Evolutionary conservation across 2,888 invertebrate genomes (phyloP), one percentile per base, ranked within the genome.

Genomic region (Rhimphoctona megacephalus): DNA sequence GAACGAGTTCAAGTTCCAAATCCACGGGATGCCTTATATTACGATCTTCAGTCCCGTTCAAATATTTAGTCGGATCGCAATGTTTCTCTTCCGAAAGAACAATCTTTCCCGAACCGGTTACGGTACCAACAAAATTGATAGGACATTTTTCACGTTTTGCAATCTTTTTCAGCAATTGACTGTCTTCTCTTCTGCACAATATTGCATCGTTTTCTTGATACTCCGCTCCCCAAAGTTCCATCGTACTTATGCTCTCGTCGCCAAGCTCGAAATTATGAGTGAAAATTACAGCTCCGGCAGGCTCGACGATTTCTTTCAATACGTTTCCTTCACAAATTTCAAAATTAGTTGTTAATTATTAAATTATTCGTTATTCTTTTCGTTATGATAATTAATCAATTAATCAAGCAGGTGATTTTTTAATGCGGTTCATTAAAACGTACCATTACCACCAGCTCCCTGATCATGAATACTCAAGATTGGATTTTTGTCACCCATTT

Each of bases 171-270:
- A 99, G 95, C 4, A 97, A 90, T 0, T 94, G 91, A 30, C 96
- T 95, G 92, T 98, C 96, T 87, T 97, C 95, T 57, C 96, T 95
- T 39, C 95, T 95, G 90, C 98, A 97, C 2, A 99, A 95, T 87
- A 99, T 95, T 0, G 99, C 99, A 92, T 99, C 97, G 90, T 98
- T 99, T 94, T 99, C 99, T 94, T 99, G 99, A 94, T 99, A 99
- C 94, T 99, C 99, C 0, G 99, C 99, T 0, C 99, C 99, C 99
- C 99, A 99, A 2, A 99, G 95, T 93, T 99, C 99, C 85, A 99
- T 94, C 0, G 98, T 97, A 79, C 97, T 98, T 79, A 99, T 97
- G 4, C 99, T 99, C 0, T 98, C 98, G 95, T 99, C 99, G 0
- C 99, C 99, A 43, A 99, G 95, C 88, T 98, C 97, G 93, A 99